Base-by-base conservation (phyloP, 35 echinoderm and acorn worm species). In the Patiria miniata region DNA sequence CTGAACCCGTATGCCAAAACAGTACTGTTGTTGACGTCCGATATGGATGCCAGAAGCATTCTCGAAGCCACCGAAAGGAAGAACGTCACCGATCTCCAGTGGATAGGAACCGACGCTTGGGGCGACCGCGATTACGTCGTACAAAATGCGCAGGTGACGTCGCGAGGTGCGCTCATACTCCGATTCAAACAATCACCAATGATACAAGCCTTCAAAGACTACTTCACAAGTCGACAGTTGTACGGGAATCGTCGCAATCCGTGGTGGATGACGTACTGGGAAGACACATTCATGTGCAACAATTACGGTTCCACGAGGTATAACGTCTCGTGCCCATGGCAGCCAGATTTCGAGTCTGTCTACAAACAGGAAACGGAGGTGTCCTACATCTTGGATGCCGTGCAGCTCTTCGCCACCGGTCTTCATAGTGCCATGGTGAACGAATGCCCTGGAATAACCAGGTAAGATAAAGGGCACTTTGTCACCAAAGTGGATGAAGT, bases 51-150 rank as follows among this genome's bases (percentile, higher is more conserved):
- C 7, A 85, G 82, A 52, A 51, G 77, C 36, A 29, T 98, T 22
- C 69, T 98, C 6, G 77, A 89, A 5, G 92, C 96, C 39, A 92
- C 92, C 36, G 92, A 98, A 44, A 44, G 5, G 17, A 83, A 81
- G 18, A 68, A 39, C 26, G 86, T 91, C n/a, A 89, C 28, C 9
- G 83, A 94, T 50, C 81, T 98, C 14, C 96, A 94, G 61, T 98
- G 96, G 96, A 54, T 98, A 26, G 96, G 96, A 36, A 82, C 85
- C 2, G 92, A 98, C 33, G 89, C 96, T 0, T 98, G 96, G 96
- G 96, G 96, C 55, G 87, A 84, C 19, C 86, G 89, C 6, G 77
- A 86, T 59, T 94, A 89, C 30, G 77, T 98, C 50, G 89, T 77
- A 0, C 34, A 77, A 38, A 54, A 53, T 36, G 92, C 92, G 19